phyloP scores from a whole-genome alignment of 2,797 vertebrate species.

The Clarias pachynema region DNA sequence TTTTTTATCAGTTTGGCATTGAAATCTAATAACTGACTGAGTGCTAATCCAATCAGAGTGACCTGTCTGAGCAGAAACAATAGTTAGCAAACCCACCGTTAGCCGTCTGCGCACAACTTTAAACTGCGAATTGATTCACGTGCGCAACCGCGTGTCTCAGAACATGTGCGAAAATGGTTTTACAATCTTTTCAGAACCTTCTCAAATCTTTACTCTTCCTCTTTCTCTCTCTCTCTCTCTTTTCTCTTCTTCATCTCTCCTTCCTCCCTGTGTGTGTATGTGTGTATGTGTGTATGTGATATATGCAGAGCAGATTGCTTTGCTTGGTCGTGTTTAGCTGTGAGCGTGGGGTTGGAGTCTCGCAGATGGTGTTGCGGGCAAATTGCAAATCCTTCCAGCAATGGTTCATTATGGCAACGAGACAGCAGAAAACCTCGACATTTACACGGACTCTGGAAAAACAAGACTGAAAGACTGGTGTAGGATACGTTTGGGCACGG shows the following conservation, averaged over 20 bases:
- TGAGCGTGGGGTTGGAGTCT: conserved; percentile 49
- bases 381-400: conserved; percentile 53
- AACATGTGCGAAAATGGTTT: conserved; percentile 3
- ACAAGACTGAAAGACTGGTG: neutral
- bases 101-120: neutral
- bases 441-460: conserved; percentile 14
- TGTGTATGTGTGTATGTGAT: conserved; percentile 25
- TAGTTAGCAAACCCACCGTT: neutral
- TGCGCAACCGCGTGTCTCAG: neutral
- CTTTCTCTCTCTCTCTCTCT: conserved; percentile 67
- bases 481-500: neutral
- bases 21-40: neutral
- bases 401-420: conserved; percentile 42
- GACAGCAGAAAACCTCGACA: conserved; percentile 38
- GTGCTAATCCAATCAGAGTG: neutral
- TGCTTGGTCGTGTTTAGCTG: conserved; percentile 52
- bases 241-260: conserved; percentile 65
- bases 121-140: neutral
- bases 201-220: conserved; percentile 31
- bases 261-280: conserved; percentile 12
- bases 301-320: conserved; percentile 54
- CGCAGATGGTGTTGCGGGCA: conserved; percentile 48
- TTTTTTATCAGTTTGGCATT: neutral
- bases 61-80: neutral
- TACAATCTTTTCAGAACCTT: conserved; percentile 2